These are phyloP conservation scores for Nymphalis urticae DNA, from an alignment of 2,888 invertebrate genomes.

Conservation along the genomic window DNA sequence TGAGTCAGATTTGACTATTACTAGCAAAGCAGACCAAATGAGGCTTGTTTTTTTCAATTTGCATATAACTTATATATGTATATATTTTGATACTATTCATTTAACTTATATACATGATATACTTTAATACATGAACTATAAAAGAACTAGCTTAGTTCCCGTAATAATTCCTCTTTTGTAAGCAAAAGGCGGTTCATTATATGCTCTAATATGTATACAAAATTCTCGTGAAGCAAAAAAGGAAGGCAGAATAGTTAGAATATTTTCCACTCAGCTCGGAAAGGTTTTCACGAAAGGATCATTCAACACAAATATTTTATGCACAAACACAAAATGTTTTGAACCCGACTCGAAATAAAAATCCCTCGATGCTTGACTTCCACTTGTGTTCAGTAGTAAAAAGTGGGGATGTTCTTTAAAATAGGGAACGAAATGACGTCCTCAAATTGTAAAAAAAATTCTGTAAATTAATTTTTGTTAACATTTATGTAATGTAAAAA, in stretches of 20 bases:
- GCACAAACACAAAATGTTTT: constrained; percentile 25
- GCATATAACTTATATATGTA: too few species aligned
- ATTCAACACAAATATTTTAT: constrained; percentile 34
- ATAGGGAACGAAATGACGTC: not conserved
- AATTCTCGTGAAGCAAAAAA: constrained; percentile 26
- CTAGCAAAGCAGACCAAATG: too few species aligned
- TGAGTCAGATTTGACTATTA: too few species aligned
- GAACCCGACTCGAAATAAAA: constrained; percentile 12
- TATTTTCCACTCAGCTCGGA: constrained; percentile 29
- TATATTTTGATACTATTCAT: too few species aligned
- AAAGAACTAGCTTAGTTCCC: too few species aligned
- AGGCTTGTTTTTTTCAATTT: too few species aligned
- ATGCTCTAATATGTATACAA: constrained; percentile 9
- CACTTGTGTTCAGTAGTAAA: not conserved
- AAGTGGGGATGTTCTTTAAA: not conserved
- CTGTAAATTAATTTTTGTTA: too few species aligned
- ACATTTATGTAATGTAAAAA: too few species aligned
- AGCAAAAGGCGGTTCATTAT: constrained; percentile 14
- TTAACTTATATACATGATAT: too few species aligned
- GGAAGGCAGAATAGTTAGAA: constrained; percentile 23
- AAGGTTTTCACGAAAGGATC: constrained; percentile 32
- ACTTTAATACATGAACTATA: too few species aligned
- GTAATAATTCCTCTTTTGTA: constrained; percentile 2
- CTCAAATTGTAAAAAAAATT: not conserved
- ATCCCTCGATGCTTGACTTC: constrained; percentile 10